Evolutionary conservation across 1,140 invertebrate genomes (phyloP).

Genomic region (Camponotus floridanus): DNA sequence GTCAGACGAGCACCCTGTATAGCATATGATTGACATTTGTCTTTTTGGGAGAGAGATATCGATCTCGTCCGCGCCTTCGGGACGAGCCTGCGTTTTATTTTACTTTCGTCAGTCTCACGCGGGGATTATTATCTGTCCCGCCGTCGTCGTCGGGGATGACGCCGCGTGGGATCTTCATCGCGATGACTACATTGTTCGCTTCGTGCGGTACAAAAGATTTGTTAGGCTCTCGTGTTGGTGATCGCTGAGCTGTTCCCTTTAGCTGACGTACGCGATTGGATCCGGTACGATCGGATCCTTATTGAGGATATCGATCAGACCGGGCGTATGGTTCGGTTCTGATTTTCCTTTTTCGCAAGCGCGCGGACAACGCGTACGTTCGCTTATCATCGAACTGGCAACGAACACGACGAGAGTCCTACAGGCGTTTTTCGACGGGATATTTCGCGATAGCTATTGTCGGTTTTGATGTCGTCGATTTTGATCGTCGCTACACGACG

Average conservation of each 20-base stretch:
- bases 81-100: constrained; percentile 54
- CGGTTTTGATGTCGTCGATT: constrained; percentile 26
- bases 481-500: constrained; percentile 51
- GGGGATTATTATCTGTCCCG: constrained; percentile 26
- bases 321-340: background rate
- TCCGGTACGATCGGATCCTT: constrained; percentile 19
- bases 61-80: constrained; percentile 51
- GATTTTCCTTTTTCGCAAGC: constrained; percentile 2
- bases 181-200: constrained; percentile 10
- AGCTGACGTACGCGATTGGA: background rate
- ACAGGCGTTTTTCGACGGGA: constrained; percentile 30
- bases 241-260: constrained; percentile 20
- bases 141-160: constrained; percentile 22
- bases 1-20: constrained; percentile 76
- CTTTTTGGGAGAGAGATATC: constrained; percentile 68
- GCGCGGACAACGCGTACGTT: background rate
- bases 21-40: constrained; percentile 73
- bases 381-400: constrained; percentile 16
- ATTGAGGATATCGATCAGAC: constrained; percentile 25
- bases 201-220: constrained; percentile 28
- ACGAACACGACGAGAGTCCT: constrained; percentile 54
- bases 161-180: constrained; percentile 14
- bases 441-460: constrained; percentile 58
- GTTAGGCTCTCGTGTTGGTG: constrained; percentile 19
- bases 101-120: constrained; percentile 56